Percentiles rank a stretch among this genome's conserved stretches.
Evolutionary conservation across 2,113 vertebrate species (phyloP).

Genomic region (Kryptolebias marmoratus): DNA sequence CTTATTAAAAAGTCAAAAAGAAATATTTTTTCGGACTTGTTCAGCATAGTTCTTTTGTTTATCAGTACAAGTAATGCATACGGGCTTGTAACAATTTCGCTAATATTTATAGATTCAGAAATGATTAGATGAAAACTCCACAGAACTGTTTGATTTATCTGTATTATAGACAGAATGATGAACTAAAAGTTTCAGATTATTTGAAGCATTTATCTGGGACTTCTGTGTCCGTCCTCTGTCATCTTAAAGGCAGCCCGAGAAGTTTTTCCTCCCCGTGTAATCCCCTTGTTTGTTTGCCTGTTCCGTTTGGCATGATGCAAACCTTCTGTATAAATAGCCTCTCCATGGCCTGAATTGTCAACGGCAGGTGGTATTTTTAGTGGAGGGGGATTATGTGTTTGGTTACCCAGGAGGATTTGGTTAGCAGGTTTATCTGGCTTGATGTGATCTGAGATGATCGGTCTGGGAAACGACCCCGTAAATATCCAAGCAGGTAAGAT

Average conservation of each 20-base stretch:
- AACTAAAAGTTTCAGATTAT: too few relatives aligned
- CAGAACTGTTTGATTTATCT: too few relatives aligned
- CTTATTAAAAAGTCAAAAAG: too few relatives aligned
- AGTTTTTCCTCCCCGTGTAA: constrained; percentile 45
- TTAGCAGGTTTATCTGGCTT: constrained; percentile 54
- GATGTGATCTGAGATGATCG: constrained; percentile 52
- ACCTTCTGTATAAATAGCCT: constrained; percentile 56
- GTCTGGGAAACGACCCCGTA: constrained; percentile 56
- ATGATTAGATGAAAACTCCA: too few relatives aligned
- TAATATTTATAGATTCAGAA: too few relatives aligned
- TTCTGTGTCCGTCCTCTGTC: background rate
- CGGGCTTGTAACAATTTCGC: too few relatives aligned
- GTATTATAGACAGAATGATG: background rate
- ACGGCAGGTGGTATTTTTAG: constrained; percentile 60
- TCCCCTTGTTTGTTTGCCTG: constrained; percentile 51
- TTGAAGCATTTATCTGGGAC: background rate
- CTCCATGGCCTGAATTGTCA: constrained; percentile 23
- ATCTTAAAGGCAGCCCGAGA: constrained; percentile 13
- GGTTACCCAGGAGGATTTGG: constrained; percentile 68
- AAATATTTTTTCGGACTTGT: too few relatives aligned
- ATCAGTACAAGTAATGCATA: too few relatives aligned
- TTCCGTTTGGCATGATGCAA: constrained; percentile 30
- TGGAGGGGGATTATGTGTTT: constrained; percentile 43
- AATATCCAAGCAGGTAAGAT: constrained; percentile 52
- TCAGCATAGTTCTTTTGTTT: too few relatives aligned